phyloP scores from a whole-genome alignment of 1,140 invertebrate species.

The Hormaphis cornu region DNA sequence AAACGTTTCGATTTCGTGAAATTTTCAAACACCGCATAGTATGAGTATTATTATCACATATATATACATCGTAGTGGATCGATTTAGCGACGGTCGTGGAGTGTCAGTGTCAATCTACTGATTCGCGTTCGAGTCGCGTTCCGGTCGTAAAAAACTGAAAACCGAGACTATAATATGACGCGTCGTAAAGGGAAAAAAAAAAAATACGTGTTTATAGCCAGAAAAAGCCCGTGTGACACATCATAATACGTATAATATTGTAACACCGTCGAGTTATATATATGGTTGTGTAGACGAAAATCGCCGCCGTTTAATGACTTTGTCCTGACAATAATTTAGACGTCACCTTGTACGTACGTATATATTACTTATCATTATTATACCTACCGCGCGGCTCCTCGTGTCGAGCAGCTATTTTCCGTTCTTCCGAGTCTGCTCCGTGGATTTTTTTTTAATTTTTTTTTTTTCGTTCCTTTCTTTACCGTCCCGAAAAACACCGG shows the following conservation, averaged over 20 bases:
- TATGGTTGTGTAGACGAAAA: background rate
- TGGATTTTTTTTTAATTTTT: too few relatives aligned
- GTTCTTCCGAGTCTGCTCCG: background rate
- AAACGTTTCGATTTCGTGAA: too few relatives aligned
- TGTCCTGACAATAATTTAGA: slow-evolving; percentile 26
- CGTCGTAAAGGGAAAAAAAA: slow-evolving; percentile 13
- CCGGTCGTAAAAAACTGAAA: slow-evolving; percentile 12
- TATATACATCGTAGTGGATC: too few relatives aligned
- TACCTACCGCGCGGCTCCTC: slow-evolving; percentile 11
- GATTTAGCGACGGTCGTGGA: slow-evolving; percentile 24
- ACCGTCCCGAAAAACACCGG: background rate
- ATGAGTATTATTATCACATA: too few relatives aligned
- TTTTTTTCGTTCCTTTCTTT: too few relatives aligned
- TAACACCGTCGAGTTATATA: too few relatives aligned
- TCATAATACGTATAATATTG: too few relatives aligned
- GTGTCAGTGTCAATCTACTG: slow-evolving; percentile 2
- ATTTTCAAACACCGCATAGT: too few relatives aligned
- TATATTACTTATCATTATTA: too few relatives aligned
- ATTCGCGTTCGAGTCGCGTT: background rate
- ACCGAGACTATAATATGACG: background rate
- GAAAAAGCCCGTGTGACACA: background rate
- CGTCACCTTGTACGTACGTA: slow-evolving; percentile 8
- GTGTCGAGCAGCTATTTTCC: background rate
- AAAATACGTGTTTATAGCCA: background rate
- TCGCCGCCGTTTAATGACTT: slow-evolving; percentile 19